Conservation (phyloP, 2,113 vertebrate genomes). For the Perognathus longimembris region DNA sequence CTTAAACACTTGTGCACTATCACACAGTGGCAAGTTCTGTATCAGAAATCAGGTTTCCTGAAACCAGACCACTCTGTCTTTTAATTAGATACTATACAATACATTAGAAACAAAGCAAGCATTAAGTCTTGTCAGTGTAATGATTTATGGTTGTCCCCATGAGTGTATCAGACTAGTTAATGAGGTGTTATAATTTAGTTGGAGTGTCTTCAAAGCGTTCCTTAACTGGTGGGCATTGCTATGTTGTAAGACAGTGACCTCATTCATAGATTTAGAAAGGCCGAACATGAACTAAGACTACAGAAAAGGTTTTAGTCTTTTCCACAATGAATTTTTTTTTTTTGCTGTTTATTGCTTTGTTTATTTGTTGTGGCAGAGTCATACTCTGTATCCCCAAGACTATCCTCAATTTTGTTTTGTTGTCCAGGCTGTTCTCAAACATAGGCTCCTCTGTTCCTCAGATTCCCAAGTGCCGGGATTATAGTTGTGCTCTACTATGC, state of each 20-base stretch:
- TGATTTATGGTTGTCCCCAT: not conserved
- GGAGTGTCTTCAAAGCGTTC: not conserved
- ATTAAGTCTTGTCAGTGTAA: not conserved
- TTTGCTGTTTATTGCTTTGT: no score
- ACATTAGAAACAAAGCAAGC: not conserved
- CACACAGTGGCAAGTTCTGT: not conserved
- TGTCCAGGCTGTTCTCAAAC: no score
- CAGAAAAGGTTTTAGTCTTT: not conserved
- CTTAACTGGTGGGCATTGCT: not conserved
- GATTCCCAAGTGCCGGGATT: no score
- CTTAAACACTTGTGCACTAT: not conserved
- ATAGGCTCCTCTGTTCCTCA: no score
- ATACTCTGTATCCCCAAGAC: no score
- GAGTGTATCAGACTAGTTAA: not conserved
- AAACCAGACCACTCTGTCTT: not conserved
- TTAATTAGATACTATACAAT: not conserved
- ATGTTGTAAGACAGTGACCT: not conserved
- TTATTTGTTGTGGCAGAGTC: no score
- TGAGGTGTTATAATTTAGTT: not conserved
- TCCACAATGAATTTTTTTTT: not conserved
- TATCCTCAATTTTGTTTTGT: no score
- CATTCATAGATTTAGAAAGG: not conserved
- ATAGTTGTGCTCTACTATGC: no score
- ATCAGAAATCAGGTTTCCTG: not conserved
- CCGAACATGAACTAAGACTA: not conserved